Percentiles rank a stretch among this genome's conserved stretches.
phyloP scores from a whole-genome alignment of 2,113 vertebrate species.

The Phycodurus eques region DNA sequence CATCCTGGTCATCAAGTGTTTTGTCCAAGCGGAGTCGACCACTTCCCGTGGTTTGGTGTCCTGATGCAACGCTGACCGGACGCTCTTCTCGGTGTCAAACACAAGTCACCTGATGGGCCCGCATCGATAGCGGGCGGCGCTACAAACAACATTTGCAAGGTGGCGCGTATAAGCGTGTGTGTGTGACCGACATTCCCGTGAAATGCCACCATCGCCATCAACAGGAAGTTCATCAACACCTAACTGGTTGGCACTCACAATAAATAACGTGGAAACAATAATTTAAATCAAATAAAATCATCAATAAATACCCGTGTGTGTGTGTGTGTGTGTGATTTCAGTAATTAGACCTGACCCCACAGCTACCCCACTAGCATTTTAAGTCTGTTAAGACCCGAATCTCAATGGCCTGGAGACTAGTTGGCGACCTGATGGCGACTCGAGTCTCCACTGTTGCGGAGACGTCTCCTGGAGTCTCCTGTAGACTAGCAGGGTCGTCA shows the following conservation, averaged over 20 bases:
- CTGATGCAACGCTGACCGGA: neutral
- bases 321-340: conserved; percentile 21
- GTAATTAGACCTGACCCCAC: conserved; percentile 37
- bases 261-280: conserved; percentile 63
- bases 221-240: neutral
- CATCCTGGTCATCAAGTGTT: conserved; percentile 27
- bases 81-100: neutral
- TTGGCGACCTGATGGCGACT: no score
- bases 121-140: neutral
- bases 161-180: neutral
- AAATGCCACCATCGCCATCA: neutral
- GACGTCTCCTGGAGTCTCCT: no score
- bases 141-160: neutral
- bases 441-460: no score
- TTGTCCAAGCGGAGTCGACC: neutral
- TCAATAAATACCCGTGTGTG: conserved; percentile 57
- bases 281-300: conserved; percentile 46
- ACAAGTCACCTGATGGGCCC: neutral
- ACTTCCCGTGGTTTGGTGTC: neutral
- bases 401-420: no score
- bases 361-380: conserved; percentile 10
- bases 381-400: neutral
- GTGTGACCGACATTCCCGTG: neutral
- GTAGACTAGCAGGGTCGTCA: no score
- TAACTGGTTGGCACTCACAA: conserved; percentile 36